Evolutionary conservation across 2,113 vertebrate species (phyloP), one percentile per base, ranked within the genome.

Genomic region (Eublepharis macularius): DNA sequence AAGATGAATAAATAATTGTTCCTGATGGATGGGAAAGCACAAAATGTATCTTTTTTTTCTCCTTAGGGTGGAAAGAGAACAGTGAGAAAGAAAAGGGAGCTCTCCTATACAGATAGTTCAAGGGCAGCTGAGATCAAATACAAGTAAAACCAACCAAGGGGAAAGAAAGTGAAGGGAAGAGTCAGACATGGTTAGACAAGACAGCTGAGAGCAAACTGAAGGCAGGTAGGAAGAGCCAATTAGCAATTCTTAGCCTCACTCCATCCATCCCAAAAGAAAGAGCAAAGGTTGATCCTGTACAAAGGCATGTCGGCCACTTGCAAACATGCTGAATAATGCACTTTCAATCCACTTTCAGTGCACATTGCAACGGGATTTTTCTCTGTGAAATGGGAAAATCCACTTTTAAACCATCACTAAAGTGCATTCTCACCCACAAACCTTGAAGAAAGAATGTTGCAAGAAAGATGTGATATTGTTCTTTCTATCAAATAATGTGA

Each of bases 1-100:
- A 70, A 87, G 87, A 93, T 92, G 88, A 87, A 93, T 94, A 90
- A 81, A 81, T 81, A 93, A 93, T 91, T 78, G 70, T 14, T 80
- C 84, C 12, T 91, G 90, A 93, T 92, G 91, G 89, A 94, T 93
- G 76, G 63, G 75, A 88, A 90, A 81, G 89, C 83, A 87, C 81
- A 63, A 65, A 32, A 69, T 0, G 3, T 81, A 80, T 26, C 73
- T 88, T 80, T 26, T 32, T 19, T 39, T 45, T 6, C 54, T 17
- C 80, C 74, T 82, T 87, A 47, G 41, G 54, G n/a, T 45, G 54
- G 39, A 47, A 39, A 12, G 54, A 70, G n/a, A 68, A 57, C 39
- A 4, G 24, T 63, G 60, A 63, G 26, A 63, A 63, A 63, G 60
- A 29, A 9, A 63, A 26, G 26, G 21, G 29, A 26, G 0, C 76